Conservation (phyloP, 2,888 invertebrate species). For the Adelphocoris suturalis region DNA sequence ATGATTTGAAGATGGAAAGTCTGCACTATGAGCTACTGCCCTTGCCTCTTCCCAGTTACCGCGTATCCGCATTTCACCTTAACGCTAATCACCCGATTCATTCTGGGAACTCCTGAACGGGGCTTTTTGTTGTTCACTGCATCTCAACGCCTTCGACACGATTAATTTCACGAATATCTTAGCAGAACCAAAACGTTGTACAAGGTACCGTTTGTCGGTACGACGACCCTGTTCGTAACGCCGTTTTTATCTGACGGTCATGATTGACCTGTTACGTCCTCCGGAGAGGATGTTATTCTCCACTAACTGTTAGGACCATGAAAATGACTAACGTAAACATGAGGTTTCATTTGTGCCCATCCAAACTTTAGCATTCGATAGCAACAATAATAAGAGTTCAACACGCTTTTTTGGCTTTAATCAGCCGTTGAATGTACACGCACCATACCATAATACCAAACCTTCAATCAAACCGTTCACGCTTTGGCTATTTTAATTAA, state of each 20-base stretch:
- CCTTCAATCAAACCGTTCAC: too few species aligned
- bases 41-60: too few species aligned
- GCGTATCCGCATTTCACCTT: background rate
- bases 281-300: background rate
- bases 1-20: too few species aligned
- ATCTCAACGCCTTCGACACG: background rate
- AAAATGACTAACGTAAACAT: background rate
- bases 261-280: constrained; percentile 32
- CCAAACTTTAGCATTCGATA: too few species aligned
- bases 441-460: too few species aligned
- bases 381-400: too few species aligned
- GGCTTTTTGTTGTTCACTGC: background rate
- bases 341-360: background rate
- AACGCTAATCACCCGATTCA: background rate
- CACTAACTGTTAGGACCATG: background rate
- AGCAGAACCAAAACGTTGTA: background rate
- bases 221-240: constrained; percentile 7
- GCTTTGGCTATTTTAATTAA: too few species aligned
- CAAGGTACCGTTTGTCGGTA: constrained; percentile 15
- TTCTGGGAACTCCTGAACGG: background rate
- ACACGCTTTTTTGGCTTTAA: too few species aligned
- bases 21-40: too few species aligned
- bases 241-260: background rate
- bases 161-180: constrained; percentile 25
- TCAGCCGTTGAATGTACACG: too few species aligned